A percentile compares a stretch with the other conserved stretches of the same genome.
phyloP scores from a whole-genome alignment of 2,888 invertebrate genomes.

The Drymonia ruficornis region DNA sequence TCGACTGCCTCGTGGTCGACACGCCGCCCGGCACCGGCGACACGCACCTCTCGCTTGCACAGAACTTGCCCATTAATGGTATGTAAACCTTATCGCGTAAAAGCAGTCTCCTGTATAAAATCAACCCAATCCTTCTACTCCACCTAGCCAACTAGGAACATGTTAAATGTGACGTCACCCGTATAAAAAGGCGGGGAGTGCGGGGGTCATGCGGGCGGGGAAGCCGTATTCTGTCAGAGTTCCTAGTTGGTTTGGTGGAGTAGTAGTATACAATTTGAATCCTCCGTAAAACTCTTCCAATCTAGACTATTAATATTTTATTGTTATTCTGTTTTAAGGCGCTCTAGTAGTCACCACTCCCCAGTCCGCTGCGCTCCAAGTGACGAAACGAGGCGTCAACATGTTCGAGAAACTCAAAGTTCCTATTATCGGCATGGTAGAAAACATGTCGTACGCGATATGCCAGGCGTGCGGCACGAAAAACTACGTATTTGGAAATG shows the following conservation, averaged over 20 bases:
- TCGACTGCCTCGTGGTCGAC: constrained; percentile 95
- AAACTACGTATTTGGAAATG: constrained; percentile 90
- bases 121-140: no score
- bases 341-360: constrained; percentile 97
- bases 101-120: no score
- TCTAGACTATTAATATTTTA: no score
- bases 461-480: constrained; percentile 92
- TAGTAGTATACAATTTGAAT: no score
- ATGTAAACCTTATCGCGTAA: constrained; percentile 12
- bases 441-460: constrained; percentile 94
- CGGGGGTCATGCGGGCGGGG: no score
- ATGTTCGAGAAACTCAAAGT: constrained; percentile 95
- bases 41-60: constrained; percentile 95
- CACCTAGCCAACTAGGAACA: no score
- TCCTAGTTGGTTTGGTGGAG: no score
- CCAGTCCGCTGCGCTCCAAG: constrained; percentile 94
- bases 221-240: no score
- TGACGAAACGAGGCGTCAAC: constrained; percentile 92
- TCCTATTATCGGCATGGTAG: constrained; percentile 94
- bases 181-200: no score
- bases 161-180: no score
- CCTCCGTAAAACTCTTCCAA: no score
- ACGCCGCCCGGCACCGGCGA: constrained; percentile 99
- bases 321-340: constrained; percentile 70
- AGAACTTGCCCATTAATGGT: constrained; percentile 94